These are phyloP conservation scores for Emydura subglobosa DNA, from an alignment of 2,113 vertebrate genomes.

Conservation along the genomic window DNA sequence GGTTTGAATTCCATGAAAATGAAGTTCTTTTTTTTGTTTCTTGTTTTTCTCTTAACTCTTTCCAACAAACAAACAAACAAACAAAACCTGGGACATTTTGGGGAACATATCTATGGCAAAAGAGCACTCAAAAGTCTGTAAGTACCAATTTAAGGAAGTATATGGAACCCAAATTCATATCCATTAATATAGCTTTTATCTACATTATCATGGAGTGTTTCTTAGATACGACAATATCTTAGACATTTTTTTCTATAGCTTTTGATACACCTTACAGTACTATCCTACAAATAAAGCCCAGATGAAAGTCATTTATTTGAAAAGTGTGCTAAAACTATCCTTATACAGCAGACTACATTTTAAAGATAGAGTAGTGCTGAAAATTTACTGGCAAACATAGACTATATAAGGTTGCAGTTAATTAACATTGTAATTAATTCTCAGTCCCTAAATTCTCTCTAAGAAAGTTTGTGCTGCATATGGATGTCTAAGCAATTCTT, in stretches of 20 bases:
- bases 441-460: not conserved
- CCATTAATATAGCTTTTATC: constrained; percentile 14
- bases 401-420: constrained; percentile 4
- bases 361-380: not conserved
- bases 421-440: not conserved
- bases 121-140: not conserved
- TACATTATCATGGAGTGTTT: constrained; percentile 4
- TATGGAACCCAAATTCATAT: constrained; percentile 13
- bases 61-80: not conserved
- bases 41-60: constrained; percentile 11
- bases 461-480: not conserved
- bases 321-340: constrained; percentile 11
- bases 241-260: not conserved
- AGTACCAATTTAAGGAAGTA: not conserved
- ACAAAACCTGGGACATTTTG: not conserved
- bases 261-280: not conserved
- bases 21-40: not conserved
- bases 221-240: not conserved
- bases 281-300: not conserved
- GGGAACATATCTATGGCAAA: not conserved
- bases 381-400: not conserved
- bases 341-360: not conserved
- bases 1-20: not conserved
- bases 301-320: constrained; percentile 31
- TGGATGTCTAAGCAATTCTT: not conserved